Evolutionary conservation across 2,113 vertebrate genomes (phyloP).

Genomic region (Balaenoptera acutorostrata): DNA sequence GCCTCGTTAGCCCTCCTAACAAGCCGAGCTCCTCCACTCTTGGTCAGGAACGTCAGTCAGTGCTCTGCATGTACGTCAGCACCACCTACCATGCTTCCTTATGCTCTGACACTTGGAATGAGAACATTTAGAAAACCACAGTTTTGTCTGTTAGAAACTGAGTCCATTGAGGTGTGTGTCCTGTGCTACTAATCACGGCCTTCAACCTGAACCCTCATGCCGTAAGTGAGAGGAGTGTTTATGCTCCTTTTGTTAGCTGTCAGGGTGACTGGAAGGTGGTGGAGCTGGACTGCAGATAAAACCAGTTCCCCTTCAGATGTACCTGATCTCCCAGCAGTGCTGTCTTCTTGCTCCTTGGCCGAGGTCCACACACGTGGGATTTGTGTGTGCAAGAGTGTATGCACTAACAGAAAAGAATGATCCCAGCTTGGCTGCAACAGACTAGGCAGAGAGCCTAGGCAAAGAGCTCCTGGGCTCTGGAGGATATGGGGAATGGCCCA

Average conservation of each 20-base stretch:
- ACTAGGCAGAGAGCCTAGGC: background rate
- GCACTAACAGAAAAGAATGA: background rate
- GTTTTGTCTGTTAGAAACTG: constrained; percentile 46
- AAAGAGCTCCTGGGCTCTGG: background rate
- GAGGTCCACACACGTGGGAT: background rate
- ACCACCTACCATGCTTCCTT: background rate
- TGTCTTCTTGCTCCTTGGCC: background rate
- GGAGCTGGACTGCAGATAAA: background rate
- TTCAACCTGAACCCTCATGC: background rate
- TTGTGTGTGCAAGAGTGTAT: background rate
- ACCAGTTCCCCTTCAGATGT: background rate
- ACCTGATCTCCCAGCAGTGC: background rate
- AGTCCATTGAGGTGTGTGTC: background rate
- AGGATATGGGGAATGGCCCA: background rate
- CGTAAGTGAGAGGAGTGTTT: constrained; percentile 9
- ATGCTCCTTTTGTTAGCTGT: background rate
- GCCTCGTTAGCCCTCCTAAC: background rate
- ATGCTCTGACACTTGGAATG: constrained; percentile 31
- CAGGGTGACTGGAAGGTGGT: constrained; percentile 16
- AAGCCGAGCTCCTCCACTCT: background rate
- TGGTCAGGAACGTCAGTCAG: background rate
- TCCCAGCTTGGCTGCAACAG: background rate
- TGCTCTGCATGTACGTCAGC: background rate
- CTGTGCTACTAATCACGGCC: background rate
- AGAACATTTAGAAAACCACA: constrained; percentile 49